Evolutionary conservation across 2,888 invertebrate genomes (phyloP), one percentile per base, ranked within the genome.

Genomic region (Meandrusa payeni): DNA sequence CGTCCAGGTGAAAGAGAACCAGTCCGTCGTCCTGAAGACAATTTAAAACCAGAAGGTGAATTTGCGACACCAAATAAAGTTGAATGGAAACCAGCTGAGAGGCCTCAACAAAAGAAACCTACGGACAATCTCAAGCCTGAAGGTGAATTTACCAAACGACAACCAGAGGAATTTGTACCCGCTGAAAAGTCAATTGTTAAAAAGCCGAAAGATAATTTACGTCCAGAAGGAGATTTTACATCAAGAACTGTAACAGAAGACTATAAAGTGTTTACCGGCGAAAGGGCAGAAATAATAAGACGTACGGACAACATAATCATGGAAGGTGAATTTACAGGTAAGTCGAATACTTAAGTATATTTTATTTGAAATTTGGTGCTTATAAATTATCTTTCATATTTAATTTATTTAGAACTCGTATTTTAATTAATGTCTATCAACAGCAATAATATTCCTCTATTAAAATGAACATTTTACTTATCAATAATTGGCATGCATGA

Each of bases 241-340:
- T 79, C 77, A 22, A 78, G 88, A 50, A 85, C 80, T 10, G 77
- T 80, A 28, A 80, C 80, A 11, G 89, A 91, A 45, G 92, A 92
- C 60, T 91, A 90, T 52, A 86, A 75, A 48, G 83, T 90, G n/a
- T 88, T 90, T 1, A 85, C 75, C 17, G 91, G 91, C 0, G 92
- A 92, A 64, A 86, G 92, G 53, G 91, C 91, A 20, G 91, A 92
- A 68, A 90, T 93, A 11, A 85, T 90, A 47, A 89, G 89, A 48
- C 90, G 88, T 28, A 89, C 89, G 50, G 92, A 93, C 64, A 93
- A 94, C 62, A 88, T 93, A 7, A 89, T 89, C 22, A 82, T 90
- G 37, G 90, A 91, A 81, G 91, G 92, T 57, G 89, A 91, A 70
- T 93, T 93, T 54, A 90, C 82, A 68, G 91, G 92, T 92, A 79